These are phyloP conservation scores for Rhynchomys soricoides DNA, from an alignment of 2,113 vertebrate genomes.

Conservation along the genomic window DNA sequence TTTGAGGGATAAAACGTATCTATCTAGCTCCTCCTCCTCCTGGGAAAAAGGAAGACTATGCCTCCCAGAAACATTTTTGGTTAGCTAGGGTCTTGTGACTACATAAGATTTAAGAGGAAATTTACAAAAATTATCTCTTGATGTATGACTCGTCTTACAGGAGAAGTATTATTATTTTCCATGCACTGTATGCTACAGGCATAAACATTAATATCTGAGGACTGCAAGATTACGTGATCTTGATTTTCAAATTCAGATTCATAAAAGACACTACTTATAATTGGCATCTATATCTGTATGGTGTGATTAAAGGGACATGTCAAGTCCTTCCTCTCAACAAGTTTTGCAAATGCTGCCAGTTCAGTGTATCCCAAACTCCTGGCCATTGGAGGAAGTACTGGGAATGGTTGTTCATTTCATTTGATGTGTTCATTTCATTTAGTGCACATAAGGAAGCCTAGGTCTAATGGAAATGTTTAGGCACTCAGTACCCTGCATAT, in stretches of 20 bases:
- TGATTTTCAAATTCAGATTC: constrained; percentile 19
- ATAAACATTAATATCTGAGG: not conserved
- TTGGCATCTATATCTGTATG: not conserved
- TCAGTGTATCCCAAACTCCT: not conserved
- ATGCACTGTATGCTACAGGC: not conserved
- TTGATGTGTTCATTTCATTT: no score
- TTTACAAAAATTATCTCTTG: not conserved
- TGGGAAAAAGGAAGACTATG: no score
- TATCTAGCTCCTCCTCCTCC: no score
- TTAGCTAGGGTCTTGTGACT: no score
- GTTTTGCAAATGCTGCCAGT: not conserved
- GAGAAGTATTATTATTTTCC: constrained; percentile 30
- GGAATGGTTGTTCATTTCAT: not conserved
- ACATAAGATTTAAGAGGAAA: no score
- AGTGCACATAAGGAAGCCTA: not conserved
- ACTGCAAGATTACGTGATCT: not conserved
- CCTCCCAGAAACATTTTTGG: no score
- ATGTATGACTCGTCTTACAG: not conserved
- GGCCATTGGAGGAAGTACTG: not conserved
- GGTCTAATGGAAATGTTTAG: not conserved
- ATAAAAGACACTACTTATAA: not conserved
- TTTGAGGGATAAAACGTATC: not conserved
- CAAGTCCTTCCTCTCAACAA: not conserved
- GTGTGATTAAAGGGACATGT: not conserved
- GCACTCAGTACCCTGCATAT: not conserved